Percentiles rank a stretch among this genome's conserved stretches.
phyloP scores from a whole-genome alignment of 2,797 vertebrate species.

The Enteromius anoplus region DNA sequence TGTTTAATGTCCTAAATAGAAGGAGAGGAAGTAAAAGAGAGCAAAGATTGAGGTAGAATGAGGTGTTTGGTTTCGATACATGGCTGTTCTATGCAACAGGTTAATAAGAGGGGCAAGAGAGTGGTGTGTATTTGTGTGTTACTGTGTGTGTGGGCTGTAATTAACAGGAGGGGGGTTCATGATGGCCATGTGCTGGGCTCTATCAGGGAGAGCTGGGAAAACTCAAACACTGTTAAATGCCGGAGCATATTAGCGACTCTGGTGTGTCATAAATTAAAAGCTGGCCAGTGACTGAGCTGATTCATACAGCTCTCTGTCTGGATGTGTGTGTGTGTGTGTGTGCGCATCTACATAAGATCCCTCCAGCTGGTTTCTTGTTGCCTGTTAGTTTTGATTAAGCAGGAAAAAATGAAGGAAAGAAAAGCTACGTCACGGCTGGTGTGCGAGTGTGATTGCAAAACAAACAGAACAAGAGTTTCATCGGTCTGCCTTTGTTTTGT shows the following conservation, averaged over 20 bases:
- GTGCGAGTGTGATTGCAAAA: not conserved
- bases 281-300: not conserved
- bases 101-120: slow-evolving; percentile 14
- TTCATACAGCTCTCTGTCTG: slow-evolving; percentile 27
- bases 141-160: slow-evolving; percentile 51
- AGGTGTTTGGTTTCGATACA: slow-evolving; percentile 44
- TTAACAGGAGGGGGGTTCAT: slow-evolving; percentile 51
- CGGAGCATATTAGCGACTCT: slow-evolving; percentile 61
- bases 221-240: slow-evolving; percentile 68
- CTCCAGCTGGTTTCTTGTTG: slow-evolving; percentile 35
- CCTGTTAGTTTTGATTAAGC: slow-evolving; percentile 35
- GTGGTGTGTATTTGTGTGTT: slow-evolving; percentile 24
- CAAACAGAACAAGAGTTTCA: slow-evolving; percentile 6
- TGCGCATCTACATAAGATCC: slow-evolving; percentile 12
- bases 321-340: slow-evolving; percentile 27
- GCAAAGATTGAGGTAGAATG: not conserved
- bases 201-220: slow-evolving; percentile 58
- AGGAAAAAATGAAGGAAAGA: slow-evolving; percentile 19
- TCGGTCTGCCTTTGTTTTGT: not conserved
- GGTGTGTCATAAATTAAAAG: slow-evolving; percentile 60
- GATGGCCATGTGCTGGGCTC: slow-evolving; percentile 58
- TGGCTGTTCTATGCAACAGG: slow-evolving; percentile 31
- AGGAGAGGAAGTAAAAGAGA: slow-evolving; percentile 19
- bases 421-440: slow-evolving; percentile 19
- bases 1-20: not conserved